Percentiles rank a stretch among this genome's conserved stretches.
phyloP scores from a whole-genome alignment of 2,113 vertebrate genomes.

The Pan troglodytes region DNA sequence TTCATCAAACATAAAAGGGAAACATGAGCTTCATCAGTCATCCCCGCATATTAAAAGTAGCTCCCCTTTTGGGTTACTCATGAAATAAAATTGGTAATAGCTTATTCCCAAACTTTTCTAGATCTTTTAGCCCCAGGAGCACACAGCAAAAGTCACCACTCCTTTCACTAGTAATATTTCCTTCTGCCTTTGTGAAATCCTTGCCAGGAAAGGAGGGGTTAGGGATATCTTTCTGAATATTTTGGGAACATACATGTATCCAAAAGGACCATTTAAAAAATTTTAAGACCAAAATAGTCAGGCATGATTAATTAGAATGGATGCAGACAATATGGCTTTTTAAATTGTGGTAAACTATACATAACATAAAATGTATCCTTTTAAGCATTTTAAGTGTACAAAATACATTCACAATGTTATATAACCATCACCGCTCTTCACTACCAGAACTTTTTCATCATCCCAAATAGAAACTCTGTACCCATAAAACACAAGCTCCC shows the following conservation, averaged over 20 bases:
- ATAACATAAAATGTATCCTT: not conserved
- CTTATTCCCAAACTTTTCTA: not conserved
- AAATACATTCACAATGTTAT: not conserved
- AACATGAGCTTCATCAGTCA: not conserved
- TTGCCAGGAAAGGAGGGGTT: not conserved
- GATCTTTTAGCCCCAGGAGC: not conserved
- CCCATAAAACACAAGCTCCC: not conserved
- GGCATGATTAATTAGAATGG: not conserved
- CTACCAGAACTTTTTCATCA: not conserved
- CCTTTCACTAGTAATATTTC: not conserved
- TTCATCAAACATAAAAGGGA: not conserved
- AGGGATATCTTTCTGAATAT: not conserved
- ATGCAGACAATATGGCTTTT: not conserved
- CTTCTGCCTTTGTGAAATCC: not conserved
- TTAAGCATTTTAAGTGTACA: not conserved
- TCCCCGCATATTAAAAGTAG: not conserved
- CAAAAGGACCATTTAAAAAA: not conserved
- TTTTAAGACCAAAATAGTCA: not conserved
- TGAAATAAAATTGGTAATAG: slow-evolving; percentile 10
- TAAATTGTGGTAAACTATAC: not conserved
- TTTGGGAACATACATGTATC: not conserved
- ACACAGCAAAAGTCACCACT: not conserved
- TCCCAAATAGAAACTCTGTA: not conserved
- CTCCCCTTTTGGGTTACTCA: not conserved
- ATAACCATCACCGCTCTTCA: not conserved